These are phyloP conservation scores for Malacosoma neustria DNA, from an alignment of 2,888 invertebrate species.

Conservation along the genomic window DNA sequence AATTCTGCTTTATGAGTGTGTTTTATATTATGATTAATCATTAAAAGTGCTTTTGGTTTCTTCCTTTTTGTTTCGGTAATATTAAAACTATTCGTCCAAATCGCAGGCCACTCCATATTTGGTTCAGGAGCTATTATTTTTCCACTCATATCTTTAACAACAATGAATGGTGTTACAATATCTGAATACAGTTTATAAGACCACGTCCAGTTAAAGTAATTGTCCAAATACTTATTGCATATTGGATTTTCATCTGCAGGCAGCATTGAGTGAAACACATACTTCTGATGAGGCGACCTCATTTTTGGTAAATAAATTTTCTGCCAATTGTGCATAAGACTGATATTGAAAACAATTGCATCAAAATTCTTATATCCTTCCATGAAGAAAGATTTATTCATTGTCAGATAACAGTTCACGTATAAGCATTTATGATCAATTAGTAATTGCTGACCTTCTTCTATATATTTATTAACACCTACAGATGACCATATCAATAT, in stretches of 20 bases:
- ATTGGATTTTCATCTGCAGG: conserved; percentile 35
- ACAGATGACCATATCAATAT: conserved; percentile 40
- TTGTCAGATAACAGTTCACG: conserved; percentile 46
- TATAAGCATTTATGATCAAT: conserved; percentile 32
- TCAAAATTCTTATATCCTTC: conserved; percentile 38
- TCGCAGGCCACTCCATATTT: conserved; percentile 25
- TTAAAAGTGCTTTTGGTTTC: conserved; percentile 26
- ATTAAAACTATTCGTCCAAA: conserved; percentile 1
- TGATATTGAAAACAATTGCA: conserved; percentile 43
- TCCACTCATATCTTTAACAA: conserved; percentile 34
- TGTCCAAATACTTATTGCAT: conserved; percentile 34
- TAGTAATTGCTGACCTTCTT: conserved; percentile 33
- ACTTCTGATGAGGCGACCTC: conserved; percentile 42
- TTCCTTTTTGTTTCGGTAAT: conserved; percentile 8
- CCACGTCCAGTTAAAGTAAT: conserved; percentile 65
- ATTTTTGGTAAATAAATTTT: conserved; percentile 22
- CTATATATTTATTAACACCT: conserved; percentile 13
- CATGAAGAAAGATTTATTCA: conserved; percentile 28
- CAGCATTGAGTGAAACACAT: conserved; percentile 41
- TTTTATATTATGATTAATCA: conserved; percentile 30
- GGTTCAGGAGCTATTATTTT: conserved; percentile 33
- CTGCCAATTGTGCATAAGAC: conserved; percentile 20
- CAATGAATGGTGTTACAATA: conserved; percentile 46
- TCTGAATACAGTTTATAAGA: conserved; percentile 54
- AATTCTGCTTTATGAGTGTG: conserved; percentile 16